Evolutionary conservation across 2,888 invertebrate genomes (phyloP), one percentile per base, ranked within the genome.

Genomic region (Neuroscelio doddi): DNA sequence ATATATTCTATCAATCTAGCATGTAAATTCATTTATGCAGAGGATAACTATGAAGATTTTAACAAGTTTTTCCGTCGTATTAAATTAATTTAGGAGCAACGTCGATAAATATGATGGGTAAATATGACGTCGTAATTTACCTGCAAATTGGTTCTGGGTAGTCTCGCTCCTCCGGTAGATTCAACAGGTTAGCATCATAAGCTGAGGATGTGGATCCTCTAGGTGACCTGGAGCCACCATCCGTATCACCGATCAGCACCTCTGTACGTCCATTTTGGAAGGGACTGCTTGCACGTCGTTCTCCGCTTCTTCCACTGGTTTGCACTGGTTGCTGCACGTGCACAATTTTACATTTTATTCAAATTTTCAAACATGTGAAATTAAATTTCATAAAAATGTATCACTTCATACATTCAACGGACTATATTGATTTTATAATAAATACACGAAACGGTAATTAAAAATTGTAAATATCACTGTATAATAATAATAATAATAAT

Each of bases 241-340:
- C 84, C 53, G 80, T 73, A 68, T 90, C 89, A 7, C 91, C 91
- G 76, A 93, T 88, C 81, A 92, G 87, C 78, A 92, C 89, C 85
- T 93, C 93, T 77, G 91, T 91, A 71, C 91, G 87, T 46, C 93
- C 92, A 90, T 92, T 92, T 79, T 87, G 87, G 82, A 88, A 89
- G 36, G 89, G 89, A 73, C 88, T 88, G 69, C 88, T 88, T 26
- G 87, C 85, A 68, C 88, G 83, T 53, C 82, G 78, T 67, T 84
- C 84, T 10, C 73, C 75, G 57, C 73, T 85, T 71, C 80, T 74
- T 70, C 79, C 74, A 70, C 85, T 86, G 83, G 85, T 85, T 42
- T 63, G 68, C 27, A 73, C 69, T 55, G 75, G 75, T 62, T 75
- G 76, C 76, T 79, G 66, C 26, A 68, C 67, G 63, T 49, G 47